These are phyloP conservation scores for Axinella damicornis DNA, from an alignment of 37 sponge, comb jelly and placozoan genomes.

Conservation along the genomic window DNA sequence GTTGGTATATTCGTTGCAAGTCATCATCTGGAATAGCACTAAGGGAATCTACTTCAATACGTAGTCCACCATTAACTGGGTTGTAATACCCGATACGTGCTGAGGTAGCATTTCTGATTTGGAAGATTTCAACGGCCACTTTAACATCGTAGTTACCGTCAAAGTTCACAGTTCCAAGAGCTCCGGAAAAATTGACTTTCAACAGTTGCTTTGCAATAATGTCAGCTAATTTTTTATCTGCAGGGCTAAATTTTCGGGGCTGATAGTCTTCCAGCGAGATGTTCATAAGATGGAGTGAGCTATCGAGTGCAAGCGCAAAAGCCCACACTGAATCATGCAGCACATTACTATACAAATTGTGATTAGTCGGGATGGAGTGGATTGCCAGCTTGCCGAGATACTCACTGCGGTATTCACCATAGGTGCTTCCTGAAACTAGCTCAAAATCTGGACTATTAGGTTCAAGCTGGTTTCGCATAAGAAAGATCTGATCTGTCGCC, in stretches of 20 bases:
- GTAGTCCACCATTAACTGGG: neutral
- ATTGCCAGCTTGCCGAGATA: neutral
- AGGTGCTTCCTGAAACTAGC: neutral
- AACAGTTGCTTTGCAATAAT: constrained; percentile 11
- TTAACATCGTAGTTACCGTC: neutral
- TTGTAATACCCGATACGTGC: constrained; percentile 2
- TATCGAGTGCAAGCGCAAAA: constrained; percentile 13
- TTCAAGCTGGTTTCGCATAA: neutral
- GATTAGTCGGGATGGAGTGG: neutral
- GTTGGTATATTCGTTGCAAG: neutral
- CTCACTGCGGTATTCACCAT: neutral
- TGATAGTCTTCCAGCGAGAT: neutral
- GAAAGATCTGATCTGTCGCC: neutral
- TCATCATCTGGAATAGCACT: constrained; percentile 12
- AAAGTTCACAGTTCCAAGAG: neutral
- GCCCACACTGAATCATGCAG: constrained; percentile 27
- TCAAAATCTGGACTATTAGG: neutral
- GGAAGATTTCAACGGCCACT: neutral
- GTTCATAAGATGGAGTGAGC: neutral
- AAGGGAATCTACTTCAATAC: neutral
- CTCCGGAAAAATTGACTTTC: constrained; percentile 1
- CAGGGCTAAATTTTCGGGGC: neutral
- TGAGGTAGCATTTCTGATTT: constrained; percentile 4
- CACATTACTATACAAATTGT: constrained; percentile 1
- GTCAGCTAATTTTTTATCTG: neutral